These are phyloP conservation scores for Xenentodon cancila DNA, from an alignment of 2,797 vertebrate genomes.

Conservation along the genomic window DNA sequence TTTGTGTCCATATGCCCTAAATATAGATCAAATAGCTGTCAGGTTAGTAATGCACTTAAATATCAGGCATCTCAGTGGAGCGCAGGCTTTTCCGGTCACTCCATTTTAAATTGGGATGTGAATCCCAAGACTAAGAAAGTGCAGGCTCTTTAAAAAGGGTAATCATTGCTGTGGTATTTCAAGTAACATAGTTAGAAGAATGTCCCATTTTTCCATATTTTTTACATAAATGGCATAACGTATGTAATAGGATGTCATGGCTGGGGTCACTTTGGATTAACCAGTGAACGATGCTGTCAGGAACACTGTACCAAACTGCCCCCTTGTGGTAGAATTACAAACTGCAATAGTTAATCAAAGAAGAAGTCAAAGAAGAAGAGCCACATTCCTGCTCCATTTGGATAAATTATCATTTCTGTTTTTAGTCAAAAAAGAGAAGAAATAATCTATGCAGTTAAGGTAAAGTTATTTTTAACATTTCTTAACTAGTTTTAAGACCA, in stretches of 20 bases:
- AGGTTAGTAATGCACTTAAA: conserved; percentile 49
- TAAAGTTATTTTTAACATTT: no score
- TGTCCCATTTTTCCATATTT: conserved; percentile 64
- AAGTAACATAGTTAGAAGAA: conserved; percentile 72
- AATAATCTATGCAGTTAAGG: no score
- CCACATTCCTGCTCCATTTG: not conserved
- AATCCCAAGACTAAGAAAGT: conserved; percentile 53
- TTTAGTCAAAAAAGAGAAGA: no score
- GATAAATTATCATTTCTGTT: not conserved
- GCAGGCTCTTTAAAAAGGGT: conserved; percentile 63
- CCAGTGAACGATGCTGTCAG: conserved; percentile 15
- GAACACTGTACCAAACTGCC: conserved; percentile 65
- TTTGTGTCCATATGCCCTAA: conserved; percentile 10
- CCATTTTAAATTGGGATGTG: conserved; percentile 40
- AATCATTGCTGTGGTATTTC: conserved; percentile 72
- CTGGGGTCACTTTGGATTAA: conserved; percentile 75
- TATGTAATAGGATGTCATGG: conserved; percentile 77
- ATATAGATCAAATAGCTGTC: conserved; percentile 30
- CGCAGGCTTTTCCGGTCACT: conserved; percentile 22
- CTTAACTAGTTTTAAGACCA: not conserved
- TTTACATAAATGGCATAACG: conserved; percentile 69
- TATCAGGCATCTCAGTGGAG: conserved; percentile 52
- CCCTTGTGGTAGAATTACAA: conserved; percentile 51
- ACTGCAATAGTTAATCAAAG: conserved; percentile 8
- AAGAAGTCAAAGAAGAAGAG: not conserved